Evolutionary conservation across 2,888 invertebrate species (phyloP), one percentile per base, ranked within the genome.

Genomic region (Muschampia plurimacula): DNA sequence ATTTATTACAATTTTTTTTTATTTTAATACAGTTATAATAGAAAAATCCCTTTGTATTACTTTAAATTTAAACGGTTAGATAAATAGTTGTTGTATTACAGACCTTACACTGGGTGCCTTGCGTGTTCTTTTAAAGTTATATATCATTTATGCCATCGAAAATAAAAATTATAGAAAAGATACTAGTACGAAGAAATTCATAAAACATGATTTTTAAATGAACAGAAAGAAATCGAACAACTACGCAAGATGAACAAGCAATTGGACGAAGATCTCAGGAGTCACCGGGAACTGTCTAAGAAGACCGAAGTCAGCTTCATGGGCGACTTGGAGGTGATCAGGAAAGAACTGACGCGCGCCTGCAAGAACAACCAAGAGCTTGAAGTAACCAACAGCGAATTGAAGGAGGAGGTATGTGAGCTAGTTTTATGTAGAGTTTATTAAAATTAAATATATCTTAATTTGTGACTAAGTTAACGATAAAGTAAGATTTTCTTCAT

Each of bases 301-400:
- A 95, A 94, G 78, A 84, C 88, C 13, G 96, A 95, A 78, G 82
- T 84, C 59, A 82, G 83, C 63, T 90, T 92, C 76, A 82, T 89
- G 74, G 90, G 88, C 32, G 95, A 96, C 80, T 80, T 95, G 65
- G 95, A 95, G 12, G 78, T 83, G 13, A 85, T 95, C 69, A 94
- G 95, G 69, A 91, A 89, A 59, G 95, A 96, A 77, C 86, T 96
- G 67, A 88, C 86, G 57, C 92, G 95, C 69, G 79, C 94, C 32
- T 92, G 90, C 79, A 96, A 96, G 84, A 95, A 95, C 78, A 92
- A 95, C 74, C 93, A 96, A 81, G 96, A 96, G 71, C 89, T 95
- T 71, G 96, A 96, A 82, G 96, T 96, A 62, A 96, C 96, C 41
- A 96, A 96, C 78, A 95, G 96, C 72, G 96, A 96, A 87, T 88